Evolutionary conservation across 2,797 vertebrate genomes (phyloP).

Genomic region (Perodicticus potto): DNA sequence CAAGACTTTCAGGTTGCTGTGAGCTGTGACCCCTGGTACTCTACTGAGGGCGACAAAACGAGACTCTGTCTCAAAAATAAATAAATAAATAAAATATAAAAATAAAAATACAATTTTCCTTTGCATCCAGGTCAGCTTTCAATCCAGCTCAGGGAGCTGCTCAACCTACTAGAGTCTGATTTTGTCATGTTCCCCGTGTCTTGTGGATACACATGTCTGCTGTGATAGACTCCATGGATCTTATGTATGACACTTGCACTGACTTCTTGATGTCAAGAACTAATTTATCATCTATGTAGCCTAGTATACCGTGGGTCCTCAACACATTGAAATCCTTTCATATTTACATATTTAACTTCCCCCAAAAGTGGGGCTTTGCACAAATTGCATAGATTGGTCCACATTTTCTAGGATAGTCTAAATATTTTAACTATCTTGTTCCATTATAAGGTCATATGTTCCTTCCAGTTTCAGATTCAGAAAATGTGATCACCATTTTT

Average conservation of each 20-base stretch:
- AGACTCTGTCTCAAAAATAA: too few species aligned
- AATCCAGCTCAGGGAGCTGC: background rate
- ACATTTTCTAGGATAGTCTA: conserved; percentile 17
- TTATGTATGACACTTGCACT: background rate
- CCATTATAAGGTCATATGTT: background rate
- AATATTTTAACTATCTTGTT: conserved; percentile 39
- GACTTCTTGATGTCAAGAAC: background rate
- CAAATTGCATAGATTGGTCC: background rate
- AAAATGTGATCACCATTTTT: background rate
- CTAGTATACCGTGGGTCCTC: background rate
- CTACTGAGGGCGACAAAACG: too few species aligned
- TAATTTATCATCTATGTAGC: background rate
- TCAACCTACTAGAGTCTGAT: background rate
- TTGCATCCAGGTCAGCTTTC: background rate
- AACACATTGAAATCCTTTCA: background rate
- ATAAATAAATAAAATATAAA: too few species aligned
- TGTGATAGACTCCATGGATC: background rate
- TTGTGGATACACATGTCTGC: background rate
- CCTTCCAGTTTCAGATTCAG: conserved; percentile 11
- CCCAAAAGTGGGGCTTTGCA: conserved; percentile 7
- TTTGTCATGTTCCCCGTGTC: background rate
- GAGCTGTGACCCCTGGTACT: too few species aligned
- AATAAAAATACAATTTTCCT: too few species aligned
- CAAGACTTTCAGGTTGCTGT: too few species aligned
- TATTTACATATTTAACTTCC: background rate